phyloP scores from a whole-genome alignment of 2,113 vertebrate species.

The Coptodon bakossiorum region DNA sequence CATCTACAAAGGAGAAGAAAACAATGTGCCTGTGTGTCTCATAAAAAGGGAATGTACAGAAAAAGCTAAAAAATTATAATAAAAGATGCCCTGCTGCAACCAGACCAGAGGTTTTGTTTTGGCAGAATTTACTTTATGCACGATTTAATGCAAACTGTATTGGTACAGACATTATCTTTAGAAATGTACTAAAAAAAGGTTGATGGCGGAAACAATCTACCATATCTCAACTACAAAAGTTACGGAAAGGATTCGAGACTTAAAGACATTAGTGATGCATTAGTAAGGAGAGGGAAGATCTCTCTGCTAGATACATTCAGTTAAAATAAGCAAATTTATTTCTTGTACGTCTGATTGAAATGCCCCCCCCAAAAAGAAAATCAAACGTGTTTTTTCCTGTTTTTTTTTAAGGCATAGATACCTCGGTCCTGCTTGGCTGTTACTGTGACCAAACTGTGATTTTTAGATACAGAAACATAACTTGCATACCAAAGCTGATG shows the following conservation, averaged over 20 bases:
- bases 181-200: background rate
- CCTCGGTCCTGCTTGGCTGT: background rate
- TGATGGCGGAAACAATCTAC: background rate
- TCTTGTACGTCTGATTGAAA: background rate
- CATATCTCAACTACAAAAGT: background rate
- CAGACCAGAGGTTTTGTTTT: background rate
- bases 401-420: background rate
- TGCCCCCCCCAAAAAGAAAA: background rate
- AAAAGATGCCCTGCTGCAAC: background rate
- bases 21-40: background rate
- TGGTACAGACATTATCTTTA: background rate
- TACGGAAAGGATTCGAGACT: background rate
- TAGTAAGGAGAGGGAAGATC: background rate
- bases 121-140: background rate
- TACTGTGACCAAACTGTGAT: background rate
- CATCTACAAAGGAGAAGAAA: background rate
- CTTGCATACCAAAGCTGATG: background rate
- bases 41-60: background rate
- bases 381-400: background rate
- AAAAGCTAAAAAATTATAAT: background rate
- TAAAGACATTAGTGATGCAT: background rate
- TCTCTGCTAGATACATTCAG: conserved; percentile 1
- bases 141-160: background rate
- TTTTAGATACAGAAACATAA: background rate
- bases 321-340: background rate